phyloP scores from a whole-genome alignment of 2,888 invertebrate species.

The Gari tellinella region DNA sequence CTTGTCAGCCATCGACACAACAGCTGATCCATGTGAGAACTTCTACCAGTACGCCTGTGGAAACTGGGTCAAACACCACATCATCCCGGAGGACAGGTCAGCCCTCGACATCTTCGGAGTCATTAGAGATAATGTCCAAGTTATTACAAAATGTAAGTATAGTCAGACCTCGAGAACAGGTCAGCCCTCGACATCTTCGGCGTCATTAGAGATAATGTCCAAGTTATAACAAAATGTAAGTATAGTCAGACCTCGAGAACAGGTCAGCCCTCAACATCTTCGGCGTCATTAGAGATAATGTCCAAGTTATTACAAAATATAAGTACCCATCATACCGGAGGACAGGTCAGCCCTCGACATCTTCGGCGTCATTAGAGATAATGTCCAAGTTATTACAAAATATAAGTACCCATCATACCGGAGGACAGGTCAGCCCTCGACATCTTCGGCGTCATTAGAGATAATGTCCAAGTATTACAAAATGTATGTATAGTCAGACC shows the following conservation, averaged over 20 bases:
- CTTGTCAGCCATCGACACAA: constrained; percentile 91
- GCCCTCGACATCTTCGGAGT: constrained; percentile 94
- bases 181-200: constrained; percentile 93
- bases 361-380: constrained; percentile 93
- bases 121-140: constrained; percentile 92
- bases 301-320: constrained; percentile 91
- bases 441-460: constrained; percentile 93
- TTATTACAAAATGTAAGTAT: constrained; percentile 88
- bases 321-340: constrained; percentile 87
- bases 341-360: constrained; percentile 92
- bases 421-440: constrained; percentile 93
- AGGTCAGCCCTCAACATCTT: constrained; percentile 92
- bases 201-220: constrained; percentile 92
- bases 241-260: constrained; percentile 89
- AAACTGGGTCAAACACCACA: constrained; percentile 92
- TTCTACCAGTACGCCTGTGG: constrained; percentile 95
- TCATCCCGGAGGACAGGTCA: constrained; percentile 93
- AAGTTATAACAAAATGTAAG: constrained; percentile 90
- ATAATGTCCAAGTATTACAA: constrained; percentile 92
- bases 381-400: constrained; percentile 91
- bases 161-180: constrained; percentile 90
- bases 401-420: too few species aligned
- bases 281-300: constrained; percentile 92
- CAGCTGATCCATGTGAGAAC: constrained; percentile 91
- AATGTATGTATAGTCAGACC: constrained; percentile 86